Percentiles rank a stretch among this genome's conserved stretches.
Evolutionary conservation across 1,140 invertebrate species (phyloP).

Genomic region (Atta texana): DNA sequence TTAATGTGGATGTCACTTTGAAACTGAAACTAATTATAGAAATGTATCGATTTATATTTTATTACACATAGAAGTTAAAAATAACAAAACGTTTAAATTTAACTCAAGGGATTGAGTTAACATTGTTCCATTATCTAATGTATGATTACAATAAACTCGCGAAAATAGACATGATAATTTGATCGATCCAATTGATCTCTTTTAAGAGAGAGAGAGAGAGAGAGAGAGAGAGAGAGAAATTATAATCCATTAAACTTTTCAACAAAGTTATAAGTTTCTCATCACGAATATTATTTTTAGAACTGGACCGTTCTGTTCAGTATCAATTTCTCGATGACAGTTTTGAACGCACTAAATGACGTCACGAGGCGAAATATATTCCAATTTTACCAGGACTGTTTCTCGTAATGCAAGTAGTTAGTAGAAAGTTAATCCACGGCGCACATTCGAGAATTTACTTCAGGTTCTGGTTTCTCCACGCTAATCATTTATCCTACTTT

Average conservation of each 20-base stretch:
- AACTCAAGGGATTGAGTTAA: too few relatives aligned
- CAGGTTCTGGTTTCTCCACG: slow-evolving; percentile 72
- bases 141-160: not conserved
- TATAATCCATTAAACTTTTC: not conserved
- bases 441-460: slow-evolving; percentile 75
- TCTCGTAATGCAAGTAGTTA: slow-evolving; percentile 74
- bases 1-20: too few relatives aligned
- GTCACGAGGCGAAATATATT: slow-evolving; percentile 66
- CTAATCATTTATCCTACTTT: slow-evolving; percentile 78
- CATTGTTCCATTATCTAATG: too few relatives aligned
- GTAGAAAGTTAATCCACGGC: slow-evolving; percentile 72
- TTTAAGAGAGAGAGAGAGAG: not conserved
- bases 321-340: slow-evolving; percentile 62
- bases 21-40: too few relatives aligned
- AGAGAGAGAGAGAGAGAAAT: not conserved
- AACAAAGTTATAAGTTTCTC: slow-evolving; percentile 12
- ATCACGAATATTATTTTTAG: slow-evolving; percentile 29
- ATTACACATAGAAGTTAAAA: too few relatives aligned
- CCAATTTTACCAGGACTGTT: slow-evolving; percentile 71
- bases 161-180: not conserved
- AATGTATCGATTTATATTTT: too few relatives aligned
- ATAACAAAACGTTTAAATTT: too few relatives aligned
- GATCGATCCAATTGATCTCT: not conserved
- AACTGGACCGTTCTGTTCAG: slow-evolving; percentile 1
- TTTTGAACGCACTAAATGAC: slow-evolving; percentile 68